Evolutionary conservation across 2,888 invertebrate genomes (phyloP).

Genomic region (Myopa tessellatipennis): DNA sequence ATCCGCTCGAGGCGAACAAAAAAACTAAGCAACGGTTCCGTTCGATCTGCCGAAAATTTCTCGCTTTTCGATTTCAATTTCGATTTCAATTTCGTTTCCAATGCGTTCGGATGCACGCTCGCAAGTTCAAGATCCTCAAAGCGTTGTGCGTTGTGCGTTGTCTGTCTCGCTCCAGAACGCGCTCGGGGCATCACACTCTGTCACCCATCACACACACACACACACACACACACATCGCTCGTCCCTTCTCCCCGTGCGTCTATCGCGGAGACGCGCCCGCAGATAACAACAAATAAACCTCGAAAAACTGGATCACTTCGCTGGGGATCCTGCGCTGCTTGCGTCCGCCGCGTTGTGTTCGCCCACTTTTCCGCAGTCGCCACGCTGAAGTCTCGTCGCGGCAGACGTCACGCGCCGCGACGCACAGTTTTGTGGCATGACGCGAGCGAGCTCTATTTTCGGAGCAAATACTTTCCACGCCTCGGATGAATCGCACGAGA

Average conservation of each 20-base stretch:
- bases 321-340: conserved; percentile 58
- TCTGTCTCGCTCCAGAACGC: not conserved
- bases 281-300: conserved; percentile 36
- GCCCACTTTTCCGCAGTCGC: conserved; percentile 24
- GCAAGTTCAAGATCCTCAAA: conserved; percentile 63
- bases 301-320: conserved; percentile 62
- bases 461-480: conserved; percentile 31
- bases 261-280: not conserved
- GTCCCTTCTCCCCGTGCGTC: not conserved
- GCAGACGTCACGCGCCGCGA: conserved; percentile 18
- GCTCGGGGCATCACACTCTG: conserved; percentile 41
- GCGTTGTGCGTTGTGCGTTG: conserved; percentile 3
- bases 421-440: conserved; percentile 17
- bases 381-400: conserved; percentile 19
- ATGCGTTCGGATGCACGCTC: too few species aligned
- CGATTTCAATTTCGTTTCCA: conserved; percentile 38
- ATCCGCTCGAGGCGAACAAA: conserved; percentile 25
- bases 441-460: conserved; percentile 37
- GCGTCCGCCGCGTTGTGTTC: conserved; percentile 29
- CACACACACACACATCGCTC: conserved; percentile 3
- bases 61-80: conserved; percentile 38
- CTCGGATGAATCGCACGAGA: conserved; percentile 10
- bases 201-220: conserved; percentile 1
- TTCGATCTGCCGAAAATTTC: conserved; percentile 30
- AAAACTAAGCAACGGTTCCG: not conserved